Conservation (phyloP, 2,113 vertebrate species). For the Rousettus leschenaultii region DNA sequence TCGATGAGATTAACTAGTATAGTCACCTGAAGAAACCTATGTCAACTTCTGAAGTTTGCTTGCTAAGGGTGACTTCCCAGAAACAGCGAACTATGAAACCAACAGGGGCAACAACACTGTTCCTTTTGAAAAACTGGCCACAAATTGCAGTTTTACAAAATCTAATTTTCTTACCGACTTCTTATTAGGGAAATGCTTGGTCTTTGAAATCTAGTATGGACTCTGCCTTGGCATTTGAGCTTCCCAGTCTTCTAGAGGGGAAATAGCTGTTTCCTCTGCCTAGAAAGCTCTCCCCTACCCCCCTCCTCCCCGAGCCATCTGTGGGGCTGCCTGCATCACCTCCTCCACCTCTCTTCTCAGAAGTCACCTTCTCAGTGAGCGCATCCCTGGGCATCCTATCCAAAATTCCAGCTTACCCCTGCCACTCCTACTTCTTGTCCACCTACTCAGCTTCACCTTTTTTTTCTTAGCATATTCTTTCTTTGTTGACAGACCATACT, state of each 20-base stretch:
- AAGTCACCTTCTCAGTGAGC: background rate
- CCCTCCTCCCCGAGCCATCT: fast-evolving
- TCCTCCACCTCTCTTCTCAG: background rate
- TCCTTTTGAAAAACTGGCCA: background rate
- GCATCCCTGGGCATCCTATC: fast-evolving
- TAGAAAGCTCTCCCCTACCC: too few species aligned
- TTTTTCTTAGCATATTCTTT: background rate
- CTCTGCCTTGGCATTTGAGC: background rate
- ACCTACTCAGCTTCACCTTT: background rate
- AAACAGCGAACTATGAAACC: background rate
- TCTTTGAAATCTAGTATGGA: background rate
- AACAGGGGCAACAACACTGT: background rate
- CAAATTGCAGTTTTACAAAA: slow-evolving; percentile 23
- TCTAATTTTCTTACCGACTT: background rate
- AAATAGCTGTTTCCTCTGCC: background rate
- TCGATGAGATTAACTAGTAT: background rate
- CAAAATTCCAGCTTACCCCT: fast-evolving
- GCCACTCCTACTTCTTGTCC: fast-evolving
- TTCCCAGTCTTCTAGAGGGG: background rate
- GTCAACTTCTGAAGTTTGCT: background rate
- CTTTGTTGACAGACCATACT: too few species aligned
- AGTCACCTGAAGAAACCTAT: background rate
- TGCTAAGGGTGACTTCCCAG: slow-evolving; percentile 8
- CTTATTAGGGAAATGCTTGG: background rate
- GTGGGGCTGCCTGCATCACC: background rate